A percentile compares a stretch with the other conserved stretches of the same genome.
These are phyloP conservation scores for Borostomias antarcticus DNA, from an alignment of 2,797 vertebrate genomes.

Conservation along the genomic window DNA sequence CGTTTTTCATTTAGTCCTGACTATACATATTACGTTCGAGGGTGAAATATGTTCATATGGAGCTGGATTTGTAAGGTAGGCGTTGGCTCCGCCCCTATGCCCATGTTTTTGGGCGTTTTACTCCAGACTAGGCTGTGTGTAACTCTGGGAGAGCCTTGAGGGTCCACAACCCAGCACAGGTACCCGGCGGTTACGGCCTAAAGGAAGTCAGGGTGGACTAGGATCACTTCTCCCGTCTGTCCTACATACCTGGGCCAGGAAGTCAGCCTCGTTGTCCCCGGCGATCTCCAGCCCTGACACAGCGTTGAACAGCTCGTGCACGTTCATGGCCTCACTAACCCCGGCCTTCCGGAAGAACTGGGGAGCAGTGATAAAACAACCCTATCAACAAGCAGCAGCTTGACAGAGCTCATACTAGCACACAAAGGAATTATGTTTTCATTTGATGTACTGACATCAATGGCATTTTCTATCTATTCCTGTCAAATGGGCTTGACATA, in stretches of 20 bases:
- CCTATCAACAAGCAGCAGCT: not conserved
- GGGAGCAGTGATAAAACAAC: not conserved
- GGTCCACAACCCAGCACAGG: too few species aligned
- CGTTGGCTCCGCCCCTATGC: too few species aligned
- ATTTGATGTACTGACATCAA: not conserved
- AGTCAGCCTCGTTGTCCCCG: conserved; percentile 86
- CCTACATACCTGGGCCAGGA: conserved; percentile 86
- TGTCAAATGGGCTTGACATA: not conserved
- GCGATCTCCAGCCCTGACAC: conserved; percentile 87
- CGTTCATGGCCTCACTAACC: conserved; percentile 81
- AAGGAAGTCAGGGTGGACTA: too few species aligned
- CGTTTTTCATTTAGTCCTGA: too few species aligned
- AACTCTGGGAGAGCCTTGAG: too few species aligned
- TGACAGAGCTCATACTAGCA: not conserved
- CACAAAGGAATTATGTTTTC: not conserved
- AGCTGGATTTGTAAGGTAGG: too few species aligned
- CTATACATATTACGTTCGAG: too few species aligned
- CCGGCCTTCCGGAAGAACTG: conserved; percentile 96
- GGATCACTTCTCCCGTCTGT: too few species aligned
- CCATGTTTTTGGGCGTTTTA: too few species aligned
- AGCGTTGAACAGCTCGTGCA: conserved; percentile 90
- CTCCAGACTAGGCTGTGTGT: too few species aligned
- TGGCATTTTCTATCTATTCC: not conserved
- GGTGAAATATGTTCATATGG: too few species aligned
- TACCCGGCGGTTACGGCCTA: too few species aligned